phyloP scores from a whole-genome alignment of 1,140 invertebrate genomes.

The Hylaeus anthracinus region DNA sequence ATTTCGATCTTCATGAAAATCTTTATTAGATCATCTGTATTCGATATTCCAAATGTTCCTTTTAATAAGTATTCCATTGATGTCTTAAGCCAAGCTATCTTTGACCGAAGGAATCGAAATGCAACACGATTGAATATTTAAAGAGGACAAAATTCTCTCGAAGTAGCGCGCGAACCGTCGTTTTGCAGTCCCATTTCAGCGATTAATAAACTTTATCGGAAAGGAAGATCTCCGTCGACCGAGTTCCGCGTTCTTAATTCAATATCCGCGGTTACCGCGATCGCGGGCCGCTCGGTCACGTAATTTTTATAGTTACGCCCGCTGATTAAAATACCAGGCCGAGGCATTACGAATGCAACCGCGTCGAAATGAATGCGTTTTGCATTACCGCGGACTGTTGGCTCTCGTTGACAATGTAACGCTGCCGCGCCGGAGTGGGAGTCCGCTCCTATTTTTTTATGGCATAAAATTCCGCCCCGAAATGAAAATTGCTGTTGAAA shows the following conservation, averaged over 20 bases:
- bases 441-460: constrained; percentile 66
- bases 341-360: constrained; percentile 65
- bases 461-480: constrained; percentile 65
- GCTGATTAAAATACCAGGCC: constrained; percentile 65
- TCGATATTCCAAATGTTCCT: too few relatives aligned
- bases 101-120: too few relatives aligned
- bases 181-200: background rate
- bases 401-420: constrained; percentile 51
- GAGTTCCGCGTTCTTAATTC: constrained; percentile 54
- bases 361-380: constrained; percentile 68
- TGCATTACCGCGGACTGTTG: constrained; percentile 60
- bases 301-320: constrained; percentile 58
- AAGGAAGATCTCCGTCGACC: background rate
- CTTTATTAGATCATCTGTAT: too few relatives aligned
- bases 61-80: too few relatives aligned
- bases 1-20: too few relatives aligned
- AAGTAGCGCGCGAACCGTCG: background rate
- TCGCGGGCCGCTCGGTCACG: constrained; percentile 29
- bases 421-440: constrained; percentile 26
- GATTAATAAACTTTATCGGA: background rate
- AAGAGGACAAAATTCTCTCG: too few relatives aligned
- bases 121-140: too few relatives aligned
- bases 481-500: constrained; percentile 74
- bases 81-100: too few relatives aligned
- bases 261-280: constrained; percentile 38